Evolutionary conservation across 1,140 invertebrate species (phyloP).

Genomic region (Drosophila pachea): DNA sequence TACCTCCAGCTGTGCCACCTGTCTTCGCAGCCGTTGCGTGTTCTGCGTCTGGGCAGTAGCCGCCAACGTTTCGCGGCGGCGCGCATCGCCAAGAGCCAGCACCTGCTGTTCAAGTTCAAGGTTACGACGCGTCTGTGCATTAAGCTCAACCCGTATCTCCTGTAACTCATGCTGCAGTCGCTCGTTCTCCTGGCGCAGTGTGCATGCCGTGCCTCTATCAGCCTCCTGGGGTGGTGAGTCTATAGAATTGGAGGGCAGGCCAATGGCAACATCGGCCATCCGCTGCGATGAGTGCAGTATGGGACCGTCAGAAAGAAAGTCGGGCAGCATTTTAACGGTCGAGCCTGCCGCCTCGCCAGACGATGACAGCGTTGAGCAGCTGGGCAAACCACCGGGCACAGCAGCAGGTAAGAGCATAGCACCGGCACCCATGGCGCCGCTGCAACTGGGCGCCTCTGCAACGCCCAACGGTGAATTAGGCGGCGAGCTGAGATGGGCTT

Average conservation of each 20-base stretch:
- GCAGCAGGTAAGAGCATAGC: constrained; percentile 19
- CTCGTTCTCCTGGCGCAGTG: constrained; percentile 81
- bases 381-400: constrained; percentile 31
- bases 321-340: constrained; percentile 82
- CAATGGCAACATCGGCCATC: constrained; percentile 79
- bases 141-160: constrained; percentile 80
- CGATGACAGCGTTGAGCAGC: constrained; percentile 27
- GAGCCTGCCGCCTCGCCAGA: constrained; percentile 36
- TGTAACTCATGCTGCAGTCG: constrained; percentile 81
- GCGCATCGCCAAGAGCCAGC: constrained; percentile 78
- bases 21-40: constrained; percentile 81
- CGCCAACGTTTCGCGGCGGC: constrained; percentile 70
- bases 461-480: constrained; percentile 67
- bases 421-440: constrained; percentile 23
- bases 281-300: constrained; percentile 80
- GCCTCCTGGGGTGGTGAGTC: constrained; percentile 64
- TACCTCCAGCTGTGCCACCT: constrained; percentile 82
- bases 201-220: constrained; percentile 52
- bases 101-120: constrained; percentile 81
- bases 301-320: constrained; percentile 86
- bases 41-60: constrained; percentile 79
- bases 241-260: constrained; percentile 70
- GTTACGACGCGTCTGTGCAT: constrained; percentile 80
- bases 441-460: constrained; percentile 74
- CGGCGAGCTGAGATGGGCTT: constrained; percentile 67